Evolutionary conservation across 2,888 invertebrate genomes (phyloP), one percentile per base, ranked within the genome.

Genomic region (Eremobia ochroleuca): DNA sequence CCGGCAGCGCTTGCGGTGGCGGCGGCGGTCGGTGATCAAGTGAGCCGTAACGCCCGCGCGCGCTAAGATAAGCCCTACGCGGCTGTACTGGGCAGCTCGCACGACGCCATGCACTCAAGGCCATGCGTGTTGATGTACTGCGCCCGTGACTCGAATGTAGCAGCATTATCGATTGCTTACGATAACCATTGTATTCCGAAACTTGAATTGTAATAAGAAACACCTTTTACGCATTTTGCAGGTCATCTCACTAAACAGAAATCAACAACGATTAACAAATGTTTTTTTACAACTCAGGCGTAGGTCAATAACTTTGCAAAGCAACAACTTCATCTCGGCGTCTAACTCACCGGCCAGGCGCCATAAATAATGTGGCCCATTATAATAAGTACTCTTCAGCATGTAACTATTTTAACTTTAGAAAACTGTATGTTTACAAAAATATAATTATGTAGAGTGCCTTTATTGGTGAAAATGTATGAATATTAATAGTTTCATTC

Each of bases 101-200:
- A 84, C 86, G 79, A 81, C 87, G 86, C 88, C 87, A 89, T 89
- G 87, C 92, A 90, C 85, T 91, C 94, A 96, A 96, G 96, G 96
- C 92, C 95, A 89, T 88, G 86, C 87, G 90, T 92, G 92, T 93
- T 94, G 93, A 94, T 92, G 93, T 93, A 92, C 89, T 88, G 87
- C 89, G 92, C 91, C 94, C 95, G 94, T 95, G 95, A 95, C 94
- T 95, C 89, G 95, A 93, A 94, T 95, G 91, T 92, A 91, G 92
- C 91, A 92, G 91, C 92, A 92, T 90, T 90, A 89, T 85, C 88
- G 85, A 90, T 88, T 87, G 87, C 91, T 90, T 82, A 91, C 90
- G 91, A 88, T 88, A 81, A 80, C 92, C 89, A 95, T 95, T 95
- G 95, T 94, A 88, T 93, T 93, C 92, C 90, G 87, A 92, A 93